Evolutionary conservation across 64 coral and sea anemone species (phyloP).

Genomic region (Pocillopora damicornis): DNA sequence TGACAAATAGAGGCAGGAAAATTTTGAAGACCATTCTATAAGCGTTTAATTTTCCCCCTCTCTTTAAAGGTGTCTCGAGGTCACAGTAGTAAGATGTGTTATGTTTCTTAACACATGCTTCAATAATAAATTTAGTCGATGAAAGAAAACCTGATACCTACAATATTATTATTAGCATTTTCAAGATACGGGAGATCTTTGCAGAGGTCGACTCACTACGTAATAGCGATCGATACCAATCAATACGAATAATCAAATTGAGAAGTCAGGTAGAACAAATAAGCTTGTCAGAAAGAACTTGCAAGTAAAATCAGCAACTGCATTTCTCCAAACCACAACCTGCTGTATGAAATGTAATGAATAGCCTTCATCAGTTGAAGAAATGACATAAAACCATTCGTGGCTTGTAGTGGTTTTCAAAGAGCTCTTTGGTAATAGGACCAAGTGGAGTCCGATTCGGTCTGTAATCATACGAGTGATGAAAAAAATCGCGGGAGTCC

Average conservation of each 20-base stretch:
- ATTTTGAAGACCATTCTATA: background rate
- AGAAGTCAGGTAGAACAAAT: background rate
- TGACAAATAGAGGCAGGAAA: background rate
- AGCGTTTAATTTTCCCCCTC: background rate
- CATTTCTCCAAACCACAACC: background rate
- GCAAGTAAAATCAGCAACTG: background rate
- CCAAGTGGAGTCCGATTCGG: too few species aligned
- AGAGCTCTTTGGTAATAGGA: background rate
- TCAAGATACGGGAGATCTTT: background rate
- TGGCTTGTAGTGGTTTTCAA: background rate
- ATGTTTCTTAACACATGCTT: background rate
- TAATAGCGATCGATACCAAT: constrained; percentile 8
- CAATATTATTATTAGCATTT: background rate
- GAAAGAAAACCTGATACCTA: background rate
- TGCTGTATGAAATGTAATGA: background rate
- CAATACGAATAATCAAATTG: background rate
- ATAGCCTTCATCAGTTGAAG: background rate
- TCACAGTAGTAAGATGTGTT: background rate
- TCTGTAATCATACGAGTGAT: too few species aligned
- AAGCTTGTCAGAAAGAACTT: background rate
- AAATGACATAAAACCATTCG: background rate
- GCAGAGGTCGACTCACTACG: background rate
- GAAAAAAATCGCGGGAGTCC: too few species aligned
- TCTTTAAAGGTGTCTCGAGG: background rate
- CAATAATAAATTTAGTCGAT: background rate